Base-by-base conservation (phyloP, 2,113 vertebrate species). In the Gymnogyps californianus region DNA sequence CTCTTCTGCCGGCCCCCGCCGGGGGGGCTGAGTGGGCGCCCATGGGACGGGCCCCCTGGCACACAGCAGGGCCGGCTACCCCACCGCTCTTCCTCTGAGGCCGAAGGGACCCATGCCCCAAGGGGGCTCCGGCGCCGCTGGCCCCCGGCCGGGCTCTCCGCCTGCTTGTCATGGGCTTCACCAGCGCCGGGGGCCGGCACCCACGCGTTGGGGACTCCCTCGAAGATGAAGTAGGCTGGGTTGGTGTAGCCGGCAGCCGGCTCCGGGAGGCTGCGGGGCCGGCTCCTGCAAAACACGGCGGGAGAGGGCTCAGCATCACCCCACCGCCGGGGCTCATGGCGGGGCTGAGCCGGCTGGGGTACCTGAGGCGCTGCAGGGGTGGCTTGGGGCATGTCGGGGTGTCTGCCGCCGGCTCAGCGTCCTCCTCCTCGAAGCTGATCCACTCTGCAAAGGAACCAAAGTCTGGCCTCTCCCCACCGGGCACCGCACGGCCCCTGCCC, bases 221-320 rank as follows among this genome's bases (percentile, higher is more conserved):
- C 99, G 16, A 99, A 99, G 93, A 99, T 98, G 98, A 98, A 99
- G 97, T 99, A 99, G 75, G 99, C 98, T 7, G 99, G 98, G 93
- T 99, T 99, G 96, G 98, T 99, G 98, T 99, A 99, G 97, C 97
- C 98, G 36, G 96, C 93, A 2, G 98, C 72, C 1, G 94, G 95
- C n/a, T 97, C 94, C 4, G 98, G 97, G 42, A 97, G 76, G 52
- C 98, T 97, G 59, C 81, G 90, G 55, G 98, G 97, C 1, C 97
- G 94, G 19, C 91, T 96, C 93, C 99, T 99, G 97, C 3, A 19
- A 32, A 36, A 51, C 17, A 9, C 5, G 2, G 82, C 1, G 3
- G 38, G 71, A 12, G 14, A 4, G 46, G n/a, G 66, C 24, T 94
- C 82, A 61, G 82, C 38, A 10, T 85, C 95, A 58, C 82, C 97